Percentiles rank a stretch among this genome's conserved stretches.
Conservation (phyloP, 1,140 invertebrate species). For the Achroia grisella region DNA sequence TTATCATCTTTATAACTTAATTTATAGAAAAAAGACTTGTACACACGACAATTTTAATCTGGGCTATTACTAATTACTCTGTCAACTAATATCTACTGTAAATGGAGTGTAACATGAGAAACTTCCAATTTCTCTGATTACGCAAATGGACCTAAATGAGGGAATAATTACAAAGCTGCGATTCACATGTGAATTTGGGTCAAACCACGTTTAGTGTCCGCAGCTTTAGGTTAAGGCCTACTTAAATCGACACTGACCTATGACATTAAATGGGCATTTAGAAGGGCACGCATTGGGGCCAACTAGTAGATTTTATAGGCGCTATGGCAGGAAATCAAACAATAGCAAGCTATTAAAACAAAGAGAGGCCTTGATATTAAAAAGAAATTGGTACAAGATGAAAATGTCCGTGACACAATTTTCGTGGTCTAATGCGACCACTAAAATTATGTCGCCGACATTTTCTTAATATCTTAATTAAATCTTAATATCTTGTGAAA, state of each 20-base stretch:
- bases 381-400: background rate
- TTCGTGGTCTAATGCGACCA: too few species aligned
- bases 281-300: slow-evolving; percentile 20
- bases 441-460: too few species aligned
- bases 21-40: too few species aligned
- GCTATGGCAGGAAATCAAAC: slow-evolving; percentile 11
- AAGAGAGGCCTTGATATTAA: slow-evolving; percentile 19
- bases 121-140: slow-evolving; percentile 14
- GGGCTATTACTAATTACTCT: too few species aligned
- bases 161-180: slow-evolving; percentile 18
- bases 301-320: slow-evolving; percentile 5
- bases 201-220: slow-evolving; percentile 9
- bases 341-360: slow-evolving; percentile 32
- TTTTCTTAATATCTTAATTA: too few species aligned
- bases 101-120: slow-evolving; percentile 4
- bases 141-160: slow-evolving; percentile 18
- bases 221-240: background rate
- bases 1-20: too few species aligned
- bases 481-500: too few species aligned
- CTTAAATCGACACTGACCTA: slow-evolving; percentile 19
- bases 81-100: too few species aligned
- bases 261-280: slow-evolving; percentile 22
- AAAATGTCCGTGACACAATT: too few species aligned
- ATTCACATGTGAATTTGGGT: slow-evolving; percentile 25
- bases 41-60: too few species aligned